Conservation (phyloP, 2,797 vertebrate species). For the Podarcis siculus region DNA sequence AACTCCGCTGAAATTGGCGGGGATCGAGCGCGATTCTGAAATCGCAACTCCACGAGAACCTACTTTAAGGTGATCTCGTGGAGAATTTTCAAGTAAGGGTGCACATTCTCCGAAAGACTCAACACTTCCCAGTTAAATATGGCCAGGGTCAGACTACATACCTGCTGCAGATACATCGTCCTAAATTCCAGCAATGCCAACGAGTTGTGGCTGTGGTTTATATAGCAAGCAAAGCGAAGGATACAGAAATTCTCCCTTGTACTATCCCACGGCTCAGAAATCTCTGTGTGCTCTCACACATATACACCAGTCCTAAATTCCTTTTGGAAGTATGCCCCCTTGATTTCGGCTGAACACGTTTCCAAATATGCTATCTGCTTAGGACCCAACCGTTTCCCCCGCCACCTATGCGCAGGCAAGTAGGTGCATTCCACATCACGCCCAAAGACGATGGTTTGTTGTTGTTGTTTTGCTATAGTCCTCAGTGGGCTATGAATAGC, state of each 20-base stretch:
- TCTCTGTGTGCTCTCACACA: neutral
- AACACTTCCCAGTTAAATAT: neutral
- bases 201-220: no score
- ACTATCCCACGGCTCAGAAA: neutral
- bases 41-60: neutral
- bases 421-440: no score
- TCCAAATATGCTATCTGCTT: neutral
- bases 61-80: neutral
- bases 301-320: neutral
- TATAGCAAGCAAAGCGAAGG: neutral
- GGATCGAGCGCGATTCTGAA: neutral
- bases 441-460: neutral
- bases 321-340: neutral
- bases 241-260: neutral
- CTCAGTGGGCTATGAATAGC: no score
- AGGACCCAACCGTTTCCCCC: neutral
- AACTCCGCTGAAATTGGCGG: neutral
- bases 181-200: neutral
- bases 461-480: neutral
- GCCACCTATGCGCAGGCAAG: neutral
- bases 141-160: no score
- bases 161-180: no score
- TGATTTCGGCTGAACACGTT: no score
- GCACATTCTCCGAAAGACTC: neutral
- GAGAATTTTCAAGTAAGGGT: neutral